A percentile compares a stretch with the other conserved stretches of the same genome.
These are phyloP conservation scores for Diplolepis rosae DNA, from an alignment of 2,888 invertebrate species.

Conservation along the genomic window DNA sequence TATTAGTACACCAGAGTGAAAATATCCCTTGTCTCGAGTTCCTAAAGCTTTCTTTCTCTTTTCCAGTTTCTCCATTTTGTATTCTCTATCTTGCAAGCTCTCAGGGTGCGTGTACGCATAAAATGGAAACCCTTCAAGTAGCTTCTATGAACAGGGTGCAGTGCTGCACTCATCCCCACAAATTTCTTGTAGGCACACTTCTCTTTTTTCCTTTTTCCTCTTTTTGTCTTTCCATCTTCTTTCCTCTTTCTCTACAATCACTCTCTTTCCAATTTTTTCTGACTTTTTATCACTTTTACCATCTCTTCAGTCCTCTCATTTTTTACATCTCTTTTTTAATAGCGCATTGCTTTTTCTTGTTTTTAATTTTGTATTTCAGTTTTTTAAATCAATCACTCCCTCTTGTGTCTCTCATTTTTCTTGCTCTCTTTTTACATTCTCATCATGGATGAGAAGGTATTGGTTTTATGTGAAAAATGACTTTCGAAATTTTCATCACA, in stretches of 20 bases:
- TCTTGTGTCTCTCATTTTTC: not conserved
- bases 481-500: too few species aligned
- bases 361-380: not conserved
- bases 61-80: slow-evolving; percentile 10
- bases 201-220: slow-evolving; percentile 42
- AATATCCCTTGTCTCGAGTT: slow-evolving; percentile 31
- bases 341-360: not conserved
- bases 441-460: too few species aligned
- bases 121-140: slow-evolving; percentile 72
- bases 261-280: not conserved
- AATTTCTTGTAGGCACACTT: slow-evolving; percentile 38
- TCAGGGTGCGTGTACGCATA: slow-evolving; percentile 66
- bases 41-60: not conserved
- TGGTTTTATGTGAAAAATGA: too few species aligned
- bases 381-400: not conserved
- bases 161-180: slow-evolving; percentile 41
- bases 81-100: slow-evolving; percentile 7
- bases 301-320: not conserved
- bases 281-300: not conserved
- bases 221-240: not conserved
- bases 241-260: not conserved
- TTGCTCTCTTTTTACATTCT: slow-evolving; percentile 33
- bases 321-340: not conserved
- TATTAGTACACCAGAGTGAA: slow-evolving; percentile 56
- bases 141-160: slow-evolving; percentile 52